These are phyloP conservation scores for Lophotis ruficrista DNA, from an alignment of 2,113 vertebrate species.

Conservation along the genomic window DNA sequence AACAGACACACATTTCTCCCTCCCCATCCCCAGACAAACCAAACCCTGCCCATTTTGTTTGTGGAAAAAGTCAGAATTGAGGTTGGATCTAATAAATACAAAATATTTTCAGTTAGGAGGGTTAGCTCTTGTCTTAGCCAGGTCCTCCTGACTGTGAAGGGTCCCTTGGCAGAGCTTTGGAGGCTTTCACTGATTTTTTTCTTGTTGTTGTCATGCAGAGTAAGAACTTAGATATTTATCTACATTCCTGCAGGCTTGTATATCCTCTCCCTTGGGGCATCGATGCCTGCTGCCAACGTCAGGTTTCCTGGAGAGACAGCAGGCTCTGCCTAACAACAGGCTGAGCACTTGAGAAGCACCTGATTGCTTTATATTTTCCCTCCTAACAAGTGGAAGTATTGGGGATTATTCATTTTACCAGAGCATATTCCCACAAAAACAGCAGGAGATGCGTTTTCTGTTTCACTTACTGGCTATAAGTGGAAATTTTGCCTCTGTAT, in stretches of 20 bases:
- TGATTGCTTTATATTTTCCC: not conserved
- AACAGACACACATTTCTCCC: not conserved
- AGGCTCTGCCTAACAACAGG: not conserved
- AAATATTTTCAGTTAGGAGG: not conserved
- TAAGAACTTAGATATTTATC: constrained; percentile 23
- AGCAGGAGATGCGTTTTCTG: not conserved
- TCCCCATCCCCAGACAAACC: not conserved
- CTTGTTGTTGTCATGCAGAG: not conserved
- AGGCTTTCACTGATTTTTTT: not conserved
- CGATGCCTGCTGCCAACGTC: not conserved
- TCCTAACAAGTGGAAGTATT: not conserved
- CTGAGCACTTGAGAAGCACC: not conserved
- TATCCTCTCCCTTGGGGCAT: not conserved
- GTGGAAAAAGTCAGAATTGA: not conserved
- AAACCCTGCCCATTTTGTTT: not conserved
- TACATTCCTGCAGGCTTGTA: constrained; percentile 47
- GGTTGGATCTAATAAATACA: not conserved
- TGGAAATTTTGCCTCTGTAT: not conserved
- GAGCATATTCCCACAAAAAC: not conserved
- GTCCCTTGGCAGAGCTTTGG: not conserved
- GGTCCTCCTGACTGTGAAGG: not conserved
- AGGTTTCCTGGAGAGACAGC: not conserved
- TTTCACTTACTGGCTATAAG: not conserved
- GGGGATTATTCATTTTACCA: not conserved
- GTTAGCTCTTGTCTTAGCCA: not conserved